These are phyloP conservation scores for Sakesphorus luctuosus DNA, from an alignment of 2,113 vertebrate species.

Conservation along the genomic window DNA sequence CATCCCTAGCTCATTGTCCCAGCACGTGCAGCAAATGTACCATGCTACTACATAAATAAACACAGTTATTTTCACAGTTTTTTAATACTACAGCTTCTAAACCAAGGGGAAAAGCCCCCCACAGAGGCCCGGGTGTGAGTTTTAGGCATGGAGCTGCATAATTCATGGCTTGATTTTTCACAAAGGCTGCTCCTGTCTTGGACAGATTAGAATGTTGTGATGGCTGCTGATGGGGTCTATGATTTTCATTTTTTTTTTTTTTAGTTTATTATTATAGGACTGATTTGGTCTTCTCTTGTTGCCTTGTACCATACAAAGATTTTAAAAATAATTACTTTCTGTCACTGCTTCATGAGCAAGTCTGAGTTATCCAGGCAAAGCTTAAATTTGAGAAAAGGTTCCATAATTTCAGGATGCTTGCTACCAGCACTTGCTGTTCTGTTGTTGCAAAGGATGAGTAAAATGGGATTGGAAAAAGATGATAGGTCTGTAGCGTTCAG, in stretches of 20 bases:
- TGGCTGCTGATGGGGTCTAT: background rate
- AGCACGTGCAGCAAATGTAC: rapidly evolving
- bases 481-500: background rate
- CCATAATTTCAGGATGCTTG: background rate
- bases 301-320: background rate
- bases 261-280: background rate
- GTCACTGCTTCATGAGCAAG: background rate
- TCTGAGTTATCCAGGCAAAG: background rate
- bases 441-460: background rate
- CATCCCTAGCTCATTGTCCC: background rate
- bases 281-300: background rate
- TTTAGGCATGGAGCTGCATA: background rate
- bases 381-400: background rate
- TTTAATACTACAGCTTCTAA: background rate
- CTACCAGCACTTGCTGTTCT: background rate
- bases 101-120: background rate
- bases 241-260: background rate
- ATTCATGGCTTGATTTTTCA: background rate
- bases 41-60: background rate
- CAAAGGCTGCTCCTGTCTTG: background rate
- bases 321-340: background rate
- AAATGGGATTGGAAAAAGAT: background rate
- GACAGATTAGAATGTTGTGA: background rate
- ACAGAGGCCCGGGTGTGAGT: background rate
- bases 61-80: background rate